Conservation (phyloP, 2,113 vertebrate species). For the Tursiops truncatus region DNA sequence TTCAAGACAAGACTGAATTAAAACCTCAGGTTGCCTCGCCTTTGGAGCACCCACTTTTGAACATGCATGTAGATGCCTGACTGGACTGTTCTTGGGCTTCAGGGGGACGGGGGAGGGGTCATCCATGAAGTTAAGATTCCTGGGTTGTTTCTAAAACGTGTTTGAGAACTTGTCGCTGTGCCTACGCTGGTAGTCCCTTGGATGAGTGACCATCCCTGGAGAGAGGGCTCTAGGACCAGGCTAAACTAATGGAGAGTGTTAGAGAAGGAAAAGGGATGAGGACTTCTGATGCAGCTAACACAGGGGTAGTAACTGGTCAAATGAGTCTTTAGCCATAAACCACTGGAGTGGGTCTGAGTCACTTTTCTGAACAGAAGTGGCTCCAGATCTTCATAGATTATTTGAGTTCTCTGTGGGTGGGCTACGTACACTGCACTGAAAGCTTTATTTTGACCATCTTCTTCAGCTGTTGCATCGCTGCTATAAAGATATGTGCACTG, state of each 20-base stretch:
- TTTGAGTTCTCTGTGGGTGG: neutral
- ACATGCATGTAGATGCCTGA: neutral
- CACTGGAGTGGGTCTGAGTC: neutral
- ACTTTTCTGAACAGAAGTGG: neutral
- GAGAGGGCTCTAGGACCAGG: neutral
- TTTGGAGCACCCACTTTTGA: neutral
- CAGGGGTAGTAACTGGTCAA: neutral
- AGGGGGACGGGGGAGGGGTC: neutral
- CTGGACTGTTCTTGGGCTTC: neutral
- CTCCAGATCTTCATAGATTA: neutral
- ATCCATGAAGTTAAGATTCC: neutral
- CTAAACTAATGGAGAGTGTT: neutral
- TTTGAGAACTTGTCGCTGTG: neutral
- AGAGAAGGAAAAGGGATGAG: neutral
- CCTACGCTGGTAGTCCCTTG: neutral
- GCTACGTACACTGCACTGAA: neutral
- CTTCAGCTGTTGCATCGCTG: neutral
- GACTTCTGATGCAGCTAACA: neutral
- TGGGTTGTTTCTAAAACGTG: neutral
- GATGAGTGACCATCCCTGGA: neutral
- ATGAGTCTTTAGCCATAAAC: neutral
- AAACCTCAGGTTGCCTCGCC: neutral
- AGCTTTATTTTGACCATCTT: conserved; percentile 58
- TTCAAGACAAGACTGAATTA: neutral
- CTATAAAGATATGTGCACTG: conserved; percentile 7